These are phyloP conservation scores for Pteromalus puparum DNA, from an alignment of 1,140 invertebrate genomes.

Conservation along the genomic window DNA sequence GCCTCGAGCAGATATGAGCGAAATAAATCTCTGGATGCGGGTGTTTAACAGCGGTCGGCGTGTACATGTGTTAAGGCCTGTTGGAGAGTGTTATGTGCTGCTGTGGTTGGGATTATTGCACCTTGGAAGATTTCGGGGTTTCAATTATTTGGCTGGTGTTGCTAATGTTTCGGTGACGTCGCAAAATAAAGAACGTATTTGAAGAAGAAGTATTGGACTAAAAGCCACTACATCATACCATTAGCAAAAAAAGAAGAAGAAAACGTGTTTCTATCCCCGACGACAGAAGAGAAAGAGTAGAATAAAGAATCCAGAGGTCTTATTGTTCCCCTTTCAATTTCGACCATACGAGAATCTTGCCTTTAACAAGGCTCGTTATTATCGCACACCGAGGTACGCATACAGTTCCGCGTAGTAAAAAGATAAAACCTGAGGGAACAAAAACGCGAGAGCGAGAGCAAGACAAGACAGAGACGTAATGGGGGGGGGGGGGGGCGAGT, in stretches of 20 bases:
- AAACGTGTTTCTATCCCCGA: background rate
- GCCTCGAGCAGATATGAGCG: constrained; percentile 66
- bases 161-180: background rate
- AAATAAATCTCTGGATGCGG: constrained; percentile 69
- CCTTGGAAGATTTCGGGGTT: background rate
- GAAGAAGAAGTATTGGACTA: background rate
- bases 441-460: constrained; percentile 13
- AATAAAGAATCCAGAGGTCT: background rate
- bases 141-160: background rate
- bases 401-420: background rate
- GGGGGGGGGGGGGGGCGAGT: no score
- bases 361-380: constrained; percentile 31
- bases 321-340: constrained; percentile 17
- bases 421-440: background rate
- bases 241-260: background rate
- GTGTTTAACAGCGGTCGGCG: constrained; percentile 63
- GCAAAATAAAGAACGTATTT: no score
- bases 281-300: background rate
- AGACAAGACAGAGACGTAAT: constrained; percentile 47
- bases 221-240: background rate
- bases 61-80: constrained; percentile 47
- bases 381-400: background rate
- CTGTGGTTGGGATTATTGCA: background rate
- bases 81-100: constrained; percentile 45
- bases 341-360: constrained; percentile 13